These are phyloP conservation scores for Myopa tessellatipennis DNA, from an alignment of 2,888 invertebrate species.

Conservation along the genomic window DNA sequence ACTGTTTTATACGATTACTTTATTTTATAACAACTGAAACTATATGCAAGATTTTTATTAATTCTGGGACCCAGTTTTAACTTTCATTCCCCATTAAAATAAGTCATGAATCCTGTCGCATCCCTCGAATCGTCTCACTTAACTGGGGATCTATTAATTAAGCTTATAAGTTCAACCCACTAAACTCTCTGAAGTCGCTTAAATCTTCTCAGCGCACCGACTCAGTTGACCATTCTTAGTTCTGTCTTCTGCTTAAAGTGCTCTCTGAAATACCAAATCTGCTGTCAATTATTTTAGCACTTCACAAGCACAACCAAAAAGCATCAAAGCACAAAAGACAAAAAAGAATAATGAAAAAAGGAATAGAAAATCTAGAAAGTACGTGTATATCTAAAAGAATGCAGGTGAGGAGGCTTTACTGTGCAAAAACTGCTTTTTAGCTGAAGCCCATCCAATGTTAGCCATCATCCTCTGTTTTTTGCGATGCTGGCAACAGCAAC, in stretches of 20 bases:
- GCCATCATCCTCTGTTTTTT: neutral
- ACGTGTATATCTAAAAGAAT: neutral
- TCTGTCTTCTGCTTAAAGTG: neutral
- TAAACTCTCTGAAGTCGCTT: neutral
- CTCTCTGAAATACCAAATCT: constrained; percentile 4
- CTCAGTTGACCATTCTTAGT: neutral
- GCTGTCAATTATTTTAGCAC: constrained; percentile 16
- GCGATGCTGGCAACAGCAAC: neutral
- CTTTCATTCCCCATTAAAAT: too few relatives aligned
- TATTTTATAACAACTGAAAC: too few relatives aligned
- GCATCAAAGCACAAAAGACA: neutral
- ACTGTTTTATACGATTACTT: too few relatives aligned
- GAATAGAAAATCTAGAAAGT: neutral
- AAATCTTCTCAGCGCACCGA: neutral
- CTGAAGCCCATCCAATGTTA: neutral
- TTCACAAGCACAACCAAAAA: neutral
- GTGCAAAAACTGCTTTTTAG: neutral
- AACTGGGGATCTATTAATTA: neutral
- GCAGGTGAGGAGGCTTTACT: neutral
- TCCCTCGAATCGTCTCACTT: neutral
- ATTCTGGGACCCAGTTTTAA: too few relatives aligned
- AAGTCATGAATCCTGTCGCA: too few relatives aligned
- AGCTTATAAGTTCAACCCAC: neutral
- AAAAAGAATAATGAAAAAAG: neutral
- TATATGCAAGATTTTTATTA: too few relatives aligned